Percentiles rank a stretch among this genome's conserved stretches.
Conservation (phyloP, 1,140 invertebrate genomes). For the Drosophila suzukii region DNA sequence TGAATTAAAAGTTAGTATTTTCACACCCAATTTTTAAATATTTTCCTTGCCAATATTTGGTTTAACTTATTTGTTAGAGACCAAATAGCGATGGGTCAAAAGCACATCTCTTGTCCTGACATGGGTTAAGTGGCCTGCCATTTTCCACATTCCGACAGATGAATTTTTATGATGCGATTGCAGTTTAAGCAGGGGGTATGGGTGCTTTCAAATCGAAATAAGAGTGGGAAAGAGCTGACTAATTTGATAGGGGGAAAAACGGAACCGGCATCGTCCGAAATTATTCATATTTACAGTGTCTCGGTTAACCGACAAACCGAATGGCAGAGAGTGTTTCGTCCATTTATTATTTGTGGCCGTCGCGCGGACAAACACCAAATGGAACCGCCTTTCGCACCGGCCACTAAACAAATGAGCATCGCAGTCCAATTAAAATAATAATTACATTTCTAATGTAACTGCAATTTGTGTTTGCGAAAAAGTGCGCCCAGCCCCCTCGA, state of each 20-base stretch:
- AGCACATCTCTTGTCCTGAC: background rate
- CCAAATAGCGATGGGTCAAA: background rate
- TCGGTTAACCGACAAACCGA: constrained; percentile 68
- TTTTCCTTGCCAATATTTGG: too few species aligned
- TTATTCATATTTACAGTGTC: constrained; percentile 76
- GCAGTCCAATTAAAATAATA: constrained; percentile 83
- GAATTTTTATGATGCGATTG: constrained; percentile 1
- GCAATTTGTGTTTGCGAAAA: constrained; percentile 66
- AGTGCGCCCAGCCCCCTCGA: constrained; percentile 45
- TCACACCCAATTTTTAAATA: too few species aligned
- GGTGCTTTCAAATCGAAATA: background rate
- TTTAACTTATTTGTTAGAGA: too few species aligned
- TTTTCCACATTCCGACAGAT: constrained; percentile 2
- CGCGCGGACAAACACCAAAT: constrained; percentile 26
- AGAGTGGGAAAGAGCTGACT: constrained; percentile 7
- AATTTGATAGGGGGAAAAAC: constrained; percentile 36
- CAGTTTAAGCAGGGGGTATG: background rate
- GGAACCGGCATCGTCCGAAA: constrained; percentile 25
- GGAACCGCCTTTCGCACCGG: background rate
- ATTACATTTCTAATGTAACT: constrained; percentile 83
- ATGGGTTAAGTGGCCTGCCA: background rate
- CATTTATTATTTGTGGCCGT: constrained; percentile 76
- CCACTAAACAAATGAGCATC: constrained; percentile 64
- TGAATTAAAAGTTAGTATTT: too few species aligned
- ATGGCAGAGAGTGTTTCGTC: constrained; percentile 52